Evolutionary conservation across 2,888 invertebrate species (phyloP).

Genomic region (Chrysodeixis includens): DNA sequence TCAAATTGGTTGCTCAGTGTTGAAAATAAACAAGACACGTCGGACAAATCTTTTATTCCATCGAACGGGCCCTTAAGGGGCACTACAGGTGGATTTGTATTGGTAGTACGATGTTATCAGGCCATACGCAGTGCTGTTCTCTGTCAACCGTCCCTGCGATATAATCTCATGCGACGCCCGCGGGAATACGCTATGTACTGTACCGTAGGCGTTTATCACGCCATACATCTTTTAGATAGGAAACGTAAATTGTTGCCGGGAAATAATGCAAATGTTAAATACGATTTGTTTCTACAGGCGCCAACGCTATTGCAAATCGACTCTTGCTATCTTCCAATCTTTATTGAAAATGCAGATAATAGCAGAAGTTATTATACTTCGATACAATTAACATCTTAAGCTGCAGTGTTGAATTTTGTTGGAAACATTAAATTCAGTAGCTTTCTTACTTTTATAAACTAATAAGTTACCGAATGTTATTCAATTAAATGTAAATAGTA

Average conservation of each 20-base stretch:
- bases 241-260: conserved; percentile 9
- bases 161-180: conserved; percentile 2
- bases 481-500: no score
- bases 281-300: conserved; percentile 8
- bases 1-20: background rate
- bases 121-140: conserved; percentile 12
- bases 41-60: conserved; percentile 5
- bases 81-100: conserved; percentile 18
- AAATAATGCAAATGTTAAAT: conserved; percentile 9
- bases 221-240: conserved; percentile 10
- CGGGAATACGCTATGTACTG: background rate
- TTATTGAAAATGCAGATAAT: background rate
- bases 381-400: no score
- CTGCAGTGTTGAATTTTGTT: no score
- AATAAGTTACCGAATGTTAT: no score
- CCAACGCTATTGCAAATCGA: conserved; percentile 1
- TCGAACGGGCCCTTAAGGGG: conserved; percentile 4
- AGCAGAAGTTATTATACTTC: background rate
- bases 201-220: conserved; percentile 9
- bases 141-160: background rate
- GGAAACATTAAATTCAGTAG: no score
- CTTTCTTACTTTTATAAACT: no score
- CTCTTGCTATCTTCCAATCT: background rate
- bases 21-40: background rate
- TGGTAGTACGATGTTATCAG: conserved; percentile 13